phyloP scores from a whole-genome alignment of 2,797 vertebrate genomes.

The Craterocephalus amniculus region DNA sequence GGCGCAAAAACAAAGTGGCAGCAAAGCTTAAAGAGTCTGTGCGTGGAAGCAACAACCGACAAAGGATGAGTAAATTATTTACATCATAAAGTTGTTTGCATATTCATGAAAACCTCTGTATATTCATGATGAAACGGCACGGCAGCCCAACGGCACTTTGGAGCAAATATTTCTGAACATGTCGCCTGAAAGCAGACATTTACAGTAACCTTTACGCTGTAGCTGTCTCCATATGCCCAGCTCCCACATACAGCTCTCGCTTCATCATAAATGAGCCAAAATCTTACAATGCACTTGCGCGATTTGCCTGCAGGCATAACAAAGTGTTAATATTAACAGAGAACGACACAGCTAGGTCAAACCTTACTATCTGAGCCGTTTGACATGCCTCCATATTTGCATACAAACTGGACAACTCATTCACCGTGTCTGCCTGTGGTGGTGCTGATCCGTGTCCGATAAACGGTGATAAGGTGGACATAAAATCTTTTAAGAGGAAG shows the following conservation, averaged over 20 bases:
- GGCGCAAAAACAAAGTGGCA: conserved; percentile 10
- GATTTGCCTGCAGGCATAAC: background rate
- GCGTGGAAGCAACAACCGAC: conserved; percentile 30
- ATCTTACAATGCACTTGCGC: conserved; percentile 18
- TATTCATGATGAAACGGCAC: conserved; percentile 44
- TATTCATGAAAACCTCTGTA: conserved; percentile 55
- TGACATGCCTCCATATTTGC: conserved; percentile 38
- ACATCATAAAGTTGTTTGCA: conserved; percentile 44
- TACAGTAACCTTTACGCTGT: background rate
- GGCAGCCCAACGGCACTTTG: conserved; percentile 9
- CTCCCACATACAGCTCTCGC: conserved; percentile 7
- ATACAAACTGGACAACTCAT: conserved; percentile 20
- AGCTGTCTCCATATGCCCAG: background rate
- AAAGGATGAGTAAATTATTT: conserved; percentile 60
- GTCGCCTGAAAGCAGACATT: background rate
- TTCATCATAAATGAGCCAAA: conserved; percentile 26
- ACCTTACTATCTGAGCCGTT: conserved; percentile 3
- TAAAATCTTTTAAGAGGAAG: conserved; percentile 11
- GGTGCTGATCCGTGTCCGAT: conserved; percentile 11
- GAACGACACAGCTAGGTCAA: conserved; percentile 20
- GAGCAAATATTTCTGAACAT: background rate
- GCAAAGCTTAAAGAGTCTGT: conserved; percentile 4
- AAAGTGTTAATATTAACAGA: conserved; percentile 31
- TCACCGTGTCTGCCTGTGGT: conserved; percentile 13
- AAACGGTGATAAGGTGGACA: conserved; percentile 18